Evolutionary conservation across 2,113 vertebrate genomes (phyloP), one percentile per base, ranked within the genome.

Genomic region (Ascaphus truei): DNA sequence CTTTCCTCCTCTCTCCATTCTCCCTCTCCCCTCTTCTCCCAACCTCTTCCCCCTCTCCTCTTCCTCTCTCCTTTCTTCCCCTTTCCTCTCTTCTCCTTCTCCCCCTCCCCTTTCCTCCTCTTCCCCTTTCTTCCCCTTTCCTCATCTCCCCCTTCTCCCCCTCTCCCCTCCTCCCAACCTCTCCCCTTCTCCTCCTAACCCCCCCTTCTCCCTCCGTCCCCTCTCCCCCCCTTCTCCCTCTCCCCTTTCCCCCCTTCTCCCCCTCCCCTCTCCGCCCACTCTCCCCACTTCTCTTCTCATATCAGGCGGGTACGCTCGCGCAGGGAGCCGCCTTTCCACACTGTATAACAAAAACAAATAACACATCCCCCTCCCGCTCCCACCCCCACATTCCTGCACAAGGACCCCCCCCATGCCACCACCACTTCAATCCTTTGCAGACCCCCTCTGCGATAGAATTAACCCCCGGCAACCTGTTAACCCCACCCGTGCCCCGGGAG

Each of bases 111-210:
- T 55, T 22, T 68, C 56, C 63, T 31, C 2, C 56, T 66, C 75
- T 68, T 66, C 16, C 23, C 20, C 23, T 16, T 15, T 43, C 53
- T 75, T 53, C 22, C 16, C 37, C 45, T 73, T 43, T 50, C 60
- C 37, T 63, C 23, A 30, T 65, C 63, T 77, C 62, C 76, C 75
- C 31, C 69, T 80, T 78, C 63, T 73, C 65, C 71, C 63, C 31
- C 33, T 81, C 52, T 59, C 71, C 73, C 53, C 48, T 79, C 50
- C 52, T 75, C 72, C 58, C 68, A 45, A 77, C 73, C 71, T 61
- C 74, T 80, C 71, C 72, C 71, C 68, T 80, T 76, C 73, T 72
- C n/a, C 33, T 60, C 66, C 36, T 51, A n/a, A n/a, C n/a, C n/a
- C n/a, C n/a, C n/a, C n/a, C n/a, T n/a, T n/a, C n/a, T n/a, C n/a